These are phyloP conservation scores for Drosophila fulvimacula DNA, from an alignment of 2,888 invertebrate species.

Conservation along the genomic window DNA sequence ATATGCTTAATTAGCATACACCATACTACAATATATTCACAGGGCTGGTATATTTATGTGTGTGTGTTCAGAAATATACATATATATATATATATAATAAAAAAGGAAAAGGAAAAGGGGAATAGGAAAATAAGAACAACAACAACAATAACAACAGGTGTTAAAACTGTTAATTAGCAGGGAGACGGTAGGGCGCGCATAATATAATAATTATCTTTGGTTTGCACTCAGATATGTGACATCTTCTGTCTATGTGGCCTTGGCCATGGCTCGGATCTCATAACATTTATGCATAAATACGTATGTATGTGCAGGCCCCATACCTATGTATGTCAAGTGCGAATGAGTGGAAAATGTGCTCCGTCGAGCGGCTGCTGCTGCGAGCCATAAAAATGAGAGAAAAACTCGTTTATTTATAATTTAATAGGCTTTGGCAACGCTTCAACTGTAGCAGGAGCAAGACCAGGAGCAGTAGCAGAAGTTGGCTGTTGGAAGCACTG, in stretches of 20 bases:
- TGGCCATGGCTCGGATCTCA: slow-evolving; percentile 38
- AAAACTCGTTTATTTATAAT: slow-evolving; percentile 24
- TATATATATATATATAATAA: no score
- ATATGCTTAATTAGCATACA: no score
- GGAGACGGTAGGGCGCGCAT: slow-evolving; percentile 32
- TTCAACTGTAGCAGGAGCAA: slow-evolving; percentile 20
- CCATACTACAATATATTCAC: no score
- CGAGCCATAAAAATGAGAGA: slow-evolving; percentile 25
- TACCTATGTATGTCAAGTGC: slow-evolving; percentile 67
- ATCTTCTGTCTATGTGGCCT: slow-evolving; percentile 28
- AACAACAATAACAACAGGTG: not conserved
- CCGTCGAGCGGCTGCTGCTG: slow-evolving; percentile 18
- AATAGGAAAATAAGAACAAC: not conserved
- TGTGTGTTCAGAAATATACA: not conserved
- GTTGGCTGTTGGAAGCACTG: slow-evolving; percentile 1
- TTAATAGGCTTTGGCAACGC: slow-evolving; percentile 35
- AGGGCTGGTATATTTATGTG: not conserved
- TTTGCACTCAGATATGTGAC: slow-evolving; percentile 14
- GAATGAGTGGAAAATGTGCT: slow-evolving; percentile 26
- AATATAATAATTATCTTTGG: slow-evolving; percentile 15
- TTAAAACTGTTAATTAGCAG: slow-evolving; percentile 46
- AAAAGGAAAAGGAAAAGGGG: no score
- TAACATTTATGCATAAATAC: slow-evolving; percentile 60
- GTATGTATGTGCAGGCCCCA: slow-evolving; percentile 19
- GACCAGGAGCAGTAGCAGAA: not conserved